Evolutionary conservation across 1,140 invertebrate species (phyloP), one percentile per base, ranked within the genome.

Genomic region (honey bee (Apis mellifera)): DNA sequence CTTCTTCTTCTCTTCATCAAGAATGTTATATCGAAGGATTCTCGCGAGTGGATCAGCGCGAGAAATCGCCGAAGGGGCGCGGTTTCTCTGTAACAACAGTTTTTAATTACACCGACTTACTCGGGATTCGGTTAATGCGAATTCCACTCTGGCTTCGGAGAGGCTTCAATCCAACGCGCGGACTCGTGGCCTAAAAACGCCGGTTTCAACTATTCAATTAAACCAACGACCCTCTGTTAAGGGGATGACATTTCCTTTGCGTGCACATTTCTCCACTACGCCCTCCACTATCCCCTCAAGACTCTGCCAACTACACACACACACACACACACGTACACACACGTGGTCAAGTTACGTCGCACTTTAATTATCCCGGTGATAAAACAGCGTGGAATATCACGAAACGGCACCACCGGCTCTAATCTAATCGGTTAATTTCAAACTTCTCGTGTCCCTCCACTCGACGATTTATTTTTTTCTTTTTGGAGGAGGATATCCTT

Each of bases 141-240:
- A 42, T 42, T 42, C 32, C 5, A 42, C 32, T 52, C 11, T 4
- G 1, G n/a, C 13, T 9, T 42, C 26, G 3, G 11, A 19, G 50
- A 59, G 68, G 69, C 59, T 59, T 52, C 78, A 74, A 66, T 74
- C 52, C 15, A 13, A 59, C 23, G 15, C 42, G 13, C 12, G 17
- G 19, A 52, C 26, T 2, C n/a, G 19, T 23, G 42, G 54, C 48
- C 64, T 59, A 69, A 76, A 82, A 82, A 75, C 54, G 54, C 21
- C 42, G 19, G 42, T 57, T 60, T 52, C 54, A 19, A n/a, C 64
- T 64, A 69, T 77, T 77, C 65, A 57, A 78, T 71, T 82, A 71
- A 78, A 77, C 1, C 66, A n/a, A n/a, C 50, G 48, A 71, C 26
- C 50, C 57, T 78, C 52, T 64, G 59, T 64, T 65, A 65, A 77